Conservation (phyloP, 2,113 vertebrate species). For the Malaclemys terrapin region DNA sequence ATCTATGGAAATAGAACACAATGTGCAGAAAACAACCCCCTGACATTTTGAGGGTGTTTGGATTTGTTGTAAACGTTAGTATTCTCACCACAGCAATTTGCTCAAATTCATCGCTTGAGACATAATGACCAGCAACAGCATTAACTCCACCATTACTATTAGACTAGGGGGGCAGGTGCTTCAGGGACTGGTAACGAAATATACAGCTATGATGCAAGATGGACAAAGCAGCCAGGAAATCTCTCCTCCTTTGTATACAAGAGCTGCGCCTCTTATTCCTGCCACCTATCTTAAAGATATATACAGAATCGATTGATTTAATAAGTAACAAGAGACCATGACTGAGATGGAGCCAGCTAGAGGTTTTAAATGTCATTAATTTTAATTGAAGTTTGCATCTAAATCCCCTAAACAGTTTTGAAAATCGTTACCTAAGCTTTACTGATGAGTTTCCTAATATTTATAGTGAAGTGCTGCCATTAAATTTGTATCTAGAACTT, state of each 20-base stretch:
- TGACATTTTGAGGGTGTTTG: neutral
- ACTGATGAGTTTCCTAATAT: neutral
- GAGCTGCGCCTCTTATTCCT: neutral
- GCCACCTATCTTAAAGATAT: neutral
- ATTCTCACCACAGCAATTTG: neutral
- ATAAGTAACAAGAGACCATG: neutral
- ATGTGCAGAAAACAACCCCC: neutral
- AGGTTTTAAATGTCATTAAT: neutral
- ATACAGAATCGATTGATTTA: neutral
- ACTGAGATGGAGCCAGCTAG: neutral
- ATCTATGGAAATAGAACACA: neutral
- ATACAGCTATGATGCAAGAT: neutral
- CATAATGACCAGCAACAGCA: neutral
- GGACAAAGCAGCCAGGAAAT: neutral
- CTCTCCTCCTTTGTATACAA: neutral
- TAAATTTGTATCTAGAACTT: neutral
- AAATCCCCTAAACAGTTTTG: neutral
- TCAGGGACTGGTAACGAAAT: neutral
- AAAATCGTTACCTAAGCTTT: neutral
- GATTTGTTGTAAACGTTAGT: neutral
- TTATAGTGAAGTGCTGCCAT: neutral
- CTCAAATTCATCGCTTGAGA: constrained; percentile 3
- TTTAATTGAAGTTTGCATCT: neutral
- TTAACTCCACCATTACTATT: neutral
- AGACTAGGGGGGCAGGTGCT: neutral